A percentile compares a stretch with the other conserved stretches of the same genome.
Conservation (phyloP, 23 tunicate genomes). For the Clavelina lepadiformis region DNA sequence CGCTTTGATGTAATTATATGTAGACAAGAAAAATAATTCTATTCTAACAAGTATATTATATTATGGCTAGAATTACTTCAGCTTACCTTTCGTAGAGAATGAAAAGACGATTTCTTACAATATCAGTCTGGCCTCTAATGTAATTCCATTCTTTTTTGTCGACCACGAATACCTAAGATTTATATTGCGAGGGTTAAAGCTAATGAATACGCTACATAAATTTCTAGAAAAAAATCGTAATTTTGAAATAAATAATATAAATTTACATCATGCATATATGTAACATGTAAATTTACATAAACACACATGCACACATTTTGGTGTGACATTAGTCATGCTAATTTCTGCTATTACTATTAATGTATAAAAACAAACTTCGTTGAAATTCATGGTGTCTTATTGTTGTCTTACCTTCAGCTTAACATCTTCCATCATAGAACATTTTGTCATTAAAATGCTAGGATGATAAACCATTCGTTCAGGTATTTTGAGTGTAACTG, state of each 20-base stretch:
- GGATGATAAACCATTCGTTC: constrained; percentile 34
- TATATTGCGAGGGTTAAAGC: not conserved
- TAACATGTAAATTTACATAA: too few relatives aligned
- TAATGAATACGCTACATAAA: not conserved
- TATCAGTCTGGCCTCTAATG: constrained; percentile 4
- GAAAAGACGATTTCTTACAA: constrained; percentile 21
- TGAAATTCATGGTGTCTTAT: too few relatives aligned
- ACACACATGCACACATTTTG: too few relatives aligned
- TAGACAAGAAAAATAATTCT: too few relatives aligned
- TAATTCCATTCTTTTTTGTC: constrained; percentile 27
- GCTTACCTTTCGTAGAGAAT: constrained; percentile 1
- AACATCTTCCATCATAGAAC: constrained; percentile 44
- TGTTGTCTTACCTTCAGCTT: constrained; percentile 50
- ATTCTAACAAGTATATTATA: too few relatives aligned
- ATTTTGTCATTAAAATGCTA: constrained; percentile 38
- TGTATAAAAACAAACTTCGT: too few relatives aligned
- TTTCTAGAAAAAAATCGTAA: not conserved
- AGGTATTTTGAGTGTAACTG: constrained; percentile 19
- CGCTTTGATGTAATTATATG: too few relatives aligned
- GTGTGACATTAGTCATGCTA: too few relatives aligned
- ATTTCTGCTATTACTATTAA: too few relatives aligned
- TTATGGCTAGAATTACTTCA: not conserved
- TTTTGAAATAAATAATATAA: not conserved
- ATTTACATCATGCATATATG: not conserved
- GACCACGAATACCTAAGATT: constrained; percentile 25